Percentiles rank a stretch among this genome's conserved stretches.
Conservation (phyloP, 2,797 vertebrate genomes). For the Rallus crepitans region DNA sequence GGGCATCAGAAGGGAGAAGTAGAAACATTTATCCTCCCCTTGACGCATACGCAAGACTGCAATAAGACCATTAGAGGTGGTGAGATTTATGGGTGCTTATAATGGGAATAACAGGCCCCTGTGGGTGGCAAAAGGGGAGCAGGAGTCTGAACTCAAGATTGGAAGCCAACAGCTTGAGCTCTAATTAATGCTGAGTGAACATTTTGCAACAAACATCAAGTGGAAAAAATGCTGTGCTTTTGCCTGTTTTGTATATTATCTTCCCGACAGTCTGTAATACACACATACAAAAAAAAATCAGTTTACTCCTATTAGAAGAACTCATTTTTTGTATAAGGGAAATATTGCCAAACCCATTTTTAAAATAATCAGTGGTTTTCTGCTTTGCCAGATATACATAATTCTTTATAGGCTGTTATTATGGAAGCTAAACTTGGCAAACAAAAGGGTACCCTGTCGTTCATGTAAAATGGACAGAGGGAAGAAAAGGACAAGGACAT, state of each 20-base stretch:
- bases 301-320: background rate
- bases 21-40: conserved; percentile 31
- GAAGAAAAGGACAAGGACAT: background rate
- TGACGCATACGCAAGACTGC: conserved; percentile 32
- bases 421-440: background rate
- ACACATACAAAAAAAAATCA: too few species aligned
- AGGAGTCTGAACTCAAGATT: conserved; percentile 6
- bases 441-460: background rate
- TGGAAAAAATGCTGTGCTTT: background rate
- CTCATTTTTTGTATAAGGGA: background rate
- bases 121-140: conserved; percentile 16
- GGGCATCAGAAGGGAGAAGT: conserved; percentile 15
- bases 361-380: background rate
- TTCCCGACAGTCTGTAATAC: background rate
- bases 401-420: background rate
- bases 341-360: background rate
- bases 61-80: conserved; percentile 40
- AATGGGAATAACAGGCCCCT: conserved; percentile 8
- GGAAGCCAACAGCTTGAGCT: conserved; percentile 33
- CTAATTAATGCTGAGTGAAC: conserved; percentile 38
- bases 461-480: background rate
- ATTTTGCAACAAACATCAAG: background rate
- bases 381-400: background rate
- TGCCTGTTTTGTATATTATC: background rate
- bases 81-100: conserved; percentile 56